Evolutionary conservation across 1,140 invertebrate genomes (phyloP), one percentile per base, ranked within the genome.

Genomic region (Sminthurinus signatus): DNA sequence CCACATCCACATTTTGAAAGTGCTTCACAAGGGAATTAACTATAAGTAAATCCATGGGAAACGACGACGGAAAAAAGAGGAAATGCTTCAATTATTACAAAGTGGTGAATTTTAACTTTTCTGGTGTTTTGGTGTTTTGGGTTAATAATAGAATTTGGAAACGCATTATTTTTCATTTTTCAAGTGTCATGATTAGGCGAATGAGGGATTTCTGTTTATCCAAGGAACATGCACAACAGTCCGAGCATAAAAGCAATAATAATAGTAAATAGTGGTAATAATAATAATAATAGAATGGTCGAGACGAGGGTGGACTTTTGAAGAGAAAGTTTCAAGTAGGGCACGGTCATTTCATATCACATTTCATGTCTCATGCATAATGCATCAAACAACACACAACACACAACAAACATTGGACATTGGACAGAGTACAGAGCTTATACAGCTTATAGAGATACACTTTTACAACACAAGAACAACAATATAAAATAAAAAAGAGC

Each of bases 281-380:
- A 19, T n/a, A n/a, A n/a, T n/a, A n/a, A n/a, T n/a, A 48, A 48
- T 19, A 23, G 46, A 48, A 19, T 5, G 46, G 19, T 23, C 8
- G 46, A 48, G 10, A 48, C 15, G 46, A 19, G 39, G 39, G 39
- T 12, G 10, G 10, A 42, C 39, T 10, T 8, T 23, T 31, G 51
- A 12, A 54, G 21, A 54, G 51, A 54, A 54, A 54, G 51, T 54
- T 5, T 15, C 51, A 54, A 54, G 51, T 54, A 54, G 51, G 29
- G 25, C 51, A 54, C 27, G 51, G 51, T 17, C 51, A 21, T 5
- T 19, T 8, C 5, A 19, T 50, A 8, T 5, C 5, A 50, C 5
- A 50, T 50, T 8, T 50, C 46, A 19, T 50, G 46, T 50, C 8
- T 50, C 10, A 5, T 50, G 5, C 10, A 8, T 50, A 50, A 50